Base-by-base conservation (phyloP, 2,113 vertebrate species). In the Ochotona princeps region DNA sequence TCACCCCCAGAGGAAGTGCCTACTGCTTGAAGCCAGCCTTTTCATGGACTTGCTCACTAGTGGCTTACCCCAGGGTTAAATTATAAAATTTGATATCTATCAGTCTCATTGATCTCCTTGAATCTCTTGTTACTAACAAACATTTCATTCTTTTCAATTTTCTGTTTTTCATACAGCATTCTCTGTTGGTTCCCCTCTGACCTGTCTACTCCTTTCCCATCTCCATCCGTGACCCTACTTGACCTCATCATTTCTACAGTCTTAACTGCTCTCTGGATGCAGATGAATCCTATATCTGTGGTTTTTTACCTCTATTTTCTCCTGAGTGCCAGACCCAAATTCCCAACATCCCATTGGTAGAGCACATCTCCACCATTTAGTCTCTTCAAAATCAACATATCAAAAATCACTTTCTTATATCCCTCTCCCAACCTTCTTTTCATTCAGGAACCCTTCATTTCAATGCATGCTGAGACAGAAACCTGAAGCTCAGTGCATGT, bases 371-470 rank as follows among this genome's bases (percentile, higher is more conserved):
- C 30, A 61, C 66, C 66, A 87, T 80, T 87, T 70, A 87, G 21
- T 91, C 79, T 78, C 32, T 82, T 91, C 70, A 94, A 90, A 70
- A 82, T 11, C 44, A 94, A 74, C 13, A 57, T 38, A 63, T 26
- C 12, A 35, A 85, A 88, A 83, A 17, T 51, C 10, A 38, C n/a
- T 83, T 87, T 89, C 92, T 81, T 57, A 80, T 15, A 57, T n/a
- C 3, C 23, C 17, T 79, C 26, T 60, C 35, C 30, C n/a, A 89
- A 38, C 60, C 21, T 47, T 23, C 21, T 88, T 32, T 51, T 78
- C 83, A 25, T 80, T 89, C 60, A 75, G 49, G 26, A 94, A 93
- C 87, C 93, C 17, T 38, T 73, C 32, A 38, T 87, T 76, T 81
- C 67, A 84, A 20, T 44, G 60, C 13, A 76, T 72, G 79, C 30